Evolutionary conservation across 1,140 invertebrate species (phyloP).

Genomic region (Diplogasteroides magnus): DNA sequence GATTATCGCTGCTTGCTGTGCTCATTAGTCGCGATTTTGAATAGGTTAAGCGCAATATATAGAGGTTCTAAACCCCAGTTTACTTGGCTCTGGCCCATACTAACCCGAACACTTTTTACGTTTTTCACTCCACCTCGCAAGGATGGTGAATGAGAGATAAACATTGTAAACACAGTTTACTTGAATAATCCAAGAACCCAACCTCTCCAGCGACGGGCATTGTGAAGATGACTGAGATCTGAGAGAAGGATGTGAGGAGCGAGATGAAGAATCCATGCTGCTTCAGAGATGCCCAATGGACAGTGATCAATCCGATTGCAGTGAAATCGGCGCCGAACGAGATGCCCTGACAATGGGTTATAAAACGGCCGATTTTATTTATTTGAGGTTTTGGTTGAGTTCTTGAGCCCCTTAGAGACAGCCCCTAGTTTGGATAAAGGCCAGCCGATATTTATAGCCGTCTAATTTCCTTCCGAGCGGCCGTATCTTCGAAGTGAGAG

Average conservation of each 20-base stretch:
- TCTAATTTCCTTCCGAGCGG: no score
- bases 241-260: slow-evolving; percentile 33
- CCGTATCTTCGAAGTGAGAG: no score
- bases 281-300: slow-evolving; percentile 38
- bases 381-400: no score
- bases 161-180: no score
- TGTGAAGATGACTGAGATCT: slow-evolving; percentile 36
- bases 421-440: no score
- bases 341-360: slow-evolving; percentile 30
- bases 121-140: no score
- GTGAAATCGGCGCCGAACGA: slow-evolving; percentile 37
- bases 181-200: no score
- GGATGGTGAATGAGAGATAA: no score
- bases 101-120: no score
- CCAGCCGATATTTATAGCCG: no score
- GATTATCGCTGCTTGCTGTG: neutral
- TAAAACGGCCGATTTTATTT: no score
- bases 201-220: slow-evolving; percentile 35
- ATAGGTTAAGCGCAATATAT: slow-evolving; percentile 31
- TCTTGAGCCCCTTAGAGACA: no score
- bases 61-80: slow-evolving; percentile 29
- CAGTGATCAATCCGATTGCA: slow-evolving; percentile 32
- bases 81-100: slow-evolving; percentile 16
- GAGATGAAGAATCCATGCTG: slow-evolving; percentile 37
- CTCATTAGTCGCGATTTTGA: slow-evolving; percentile 21